phyloP scores from a whole-genome alignment of 2,113 vertebrate species.

The Nematolebias whitei region DNA sequence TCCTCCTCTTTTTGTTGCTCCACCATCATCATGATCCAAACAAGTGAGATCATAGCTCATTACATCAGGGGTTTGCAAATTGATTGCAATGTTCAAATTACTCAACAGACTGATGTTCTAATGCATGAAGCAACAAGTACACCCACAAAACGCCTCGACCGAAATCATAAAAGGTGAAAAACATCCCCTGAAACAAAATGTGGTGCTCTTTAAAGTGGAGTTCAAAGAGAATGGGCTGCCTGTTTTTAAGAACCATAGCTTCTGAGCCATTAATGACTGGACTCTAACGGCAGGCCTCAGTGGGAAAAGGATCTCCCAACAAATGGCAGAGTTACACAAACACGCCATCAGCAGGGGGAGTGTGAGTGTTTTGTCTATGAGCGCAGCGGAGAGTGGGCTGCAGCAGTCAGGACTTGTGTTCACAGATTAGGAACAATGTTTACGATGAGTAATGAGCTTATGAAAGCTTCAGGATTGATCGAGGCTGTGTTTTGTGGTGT shows the following conservation, averaged over 20 bases:
- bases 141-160: constrained; percentile 10
- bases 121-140: background rate
- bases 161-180: constrained; percentile 15
- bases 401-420: constrained; percentile 52
- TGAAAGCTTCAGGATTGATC: constrained; percentile 43
- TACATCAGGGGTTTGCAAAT: constrained; percentile 49
- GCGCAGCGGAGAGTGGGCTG: constrained; percentile 37
- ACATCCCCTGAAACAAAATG: constrained; percentile 13
- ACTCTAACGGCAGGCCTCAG: constrained; percentile 7
- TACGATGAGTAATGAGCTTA: constrained; percentile 56
- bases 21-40: constrained; percentile 41
- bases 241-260: constrained; percentile 7
- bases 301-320: constrained; percentile 31
- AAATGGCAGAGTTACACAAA: constrained; percentile 48
- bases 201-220: no score
- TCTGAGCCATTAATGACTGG: background rate
- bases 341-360: constrained; percentile 39
- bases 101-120: constrained; percentile 23
- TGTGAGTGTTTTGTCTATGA: constrained; percentile 14
- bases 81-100: constrained; percentile 39
- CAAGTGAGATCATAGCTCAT: constrained; percentile 59
- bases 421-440: constrained; percentile 50
- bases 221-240: no score
- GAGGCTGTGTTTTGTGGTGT: constrained; percentile 36
- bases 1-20: constrained; percentile 31